Conservation (phyloP, 2,797 vertebrate species). For the Eremophila alpestris region DNA sequence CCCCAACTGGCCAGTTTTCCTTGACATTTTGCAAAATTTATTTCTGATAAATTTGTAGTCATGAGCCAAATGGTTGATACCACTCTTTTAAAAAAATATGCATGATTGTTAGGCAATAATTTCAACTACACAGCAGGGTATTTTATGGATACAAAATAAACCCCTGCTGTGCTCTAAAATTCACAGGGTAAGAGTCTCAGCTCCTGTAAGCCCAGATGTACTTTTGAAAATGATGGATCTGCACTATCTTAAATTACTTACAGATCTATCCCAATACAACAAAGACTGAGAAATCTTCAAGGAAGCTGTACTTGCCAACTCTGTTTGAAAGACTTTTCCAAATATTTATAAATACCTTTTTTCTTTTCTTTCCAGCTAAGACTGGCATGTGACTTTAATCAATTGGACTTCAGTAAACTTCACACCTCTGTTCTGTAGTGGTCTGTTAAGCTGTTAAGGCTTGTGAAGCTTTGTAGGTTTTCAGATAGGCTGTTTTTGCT, state of each 20-base stretch:
- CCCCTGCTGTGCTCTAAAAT: slow-evolving; percentile 1
- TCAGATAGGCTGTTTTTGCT: not conserved
- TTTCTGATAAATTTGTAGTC: not conserved
- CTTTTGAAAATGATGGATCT: slow-evolving; percentile 19
- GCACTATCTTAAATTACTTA: slow-evolving; percentile 21
- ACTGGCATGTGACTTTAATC: slow-evolving; percentile 26
- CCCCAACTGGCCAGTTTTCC: not conserved
- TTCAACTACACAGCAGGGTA: not conserved
- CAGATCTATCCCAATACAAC: slow-evolving; percentile 4
- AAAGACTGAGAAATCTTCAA: slow-evolving; percentile 31
- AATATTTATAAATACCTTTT: slow-evolving; percentile 43
- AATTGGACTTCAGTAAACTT: slow-evolving; percentile 47
- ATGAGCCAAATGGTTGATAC: not conserved
- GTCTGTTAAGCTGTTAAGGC: slow-evolving; percentile 19
- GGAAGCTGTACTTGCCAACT: slow-evolving; percentile 3
- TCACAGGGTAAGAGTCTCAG: not conserved
- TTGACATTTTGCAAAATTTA: not conserved
- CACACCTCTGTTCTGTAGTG: slow-evolving; percentile 2
- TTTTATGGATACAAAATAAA: not conserved
- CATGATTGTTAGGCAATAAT: not conserved
- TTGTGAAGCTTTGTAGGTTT: slow-evolving; percentile 21
- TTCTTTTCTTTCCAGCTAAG: slow-evolving; percentile 30
- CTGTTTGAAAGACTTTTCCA: slow-evolving; percentile 20
- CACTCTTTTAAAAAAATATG: not conserved
- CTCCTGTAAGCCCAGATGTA: not conserved